Conservation (phyloP, 2,113 vertebrate genomes). For the Aix galericulata region DNA sequence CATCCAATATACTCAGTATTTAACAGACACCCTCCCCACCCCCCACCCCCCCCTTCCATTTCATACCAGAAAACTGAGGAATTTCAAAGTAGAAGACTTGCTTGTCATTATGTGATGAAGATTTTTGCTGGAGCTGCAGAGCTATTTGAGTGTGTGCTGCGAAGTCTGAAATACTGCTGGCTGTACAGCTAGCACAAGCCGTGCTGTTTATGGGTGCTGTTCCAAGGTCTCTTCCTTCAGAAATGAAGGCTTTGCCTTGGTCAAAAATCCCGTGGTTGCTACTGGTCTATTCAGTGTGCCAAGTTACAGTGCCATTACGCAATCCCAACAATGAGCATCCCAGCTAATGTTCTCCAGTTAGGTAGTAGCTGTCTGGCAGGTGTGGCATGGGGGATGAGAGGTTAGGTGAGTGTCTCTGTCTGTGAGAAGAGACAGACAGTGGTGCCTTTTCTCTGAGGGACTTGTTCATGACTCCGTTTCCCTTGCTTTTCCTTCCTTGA, state of each 20-base stretch:
- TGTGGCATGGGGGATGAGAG: accelerated
- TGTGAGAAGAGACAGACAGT: background rate
- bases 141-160: background rate
- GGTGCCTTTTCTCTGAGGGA: background rate
- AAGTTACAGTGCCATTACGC: too few relatives aligned
- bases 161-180: background rate
- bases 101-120: background rate
- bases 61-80: background rate
- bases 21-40: background rate
- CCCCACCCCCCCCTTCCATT: background rate
- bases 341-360: accelerated
- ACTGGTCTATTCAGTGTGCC: background rate
- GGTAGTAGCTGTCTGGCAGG: background rate
- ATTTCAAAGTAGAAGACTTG: background rate
- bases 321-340: background rate
- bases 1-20: background rate
- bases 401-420: background rate
- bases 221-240: background rate
- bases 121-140: background rate
- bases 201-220: accelerated
- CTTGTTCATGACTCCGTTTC: background rate
- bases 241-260: background rate
- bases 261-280: background rate
- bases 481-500: background rate
- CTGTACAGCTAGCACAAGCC: background rate